Evolutionary conservation across 1,140 invertebrate genomes (phyloP).

Genomic region (Linepithema humile): DNA sequence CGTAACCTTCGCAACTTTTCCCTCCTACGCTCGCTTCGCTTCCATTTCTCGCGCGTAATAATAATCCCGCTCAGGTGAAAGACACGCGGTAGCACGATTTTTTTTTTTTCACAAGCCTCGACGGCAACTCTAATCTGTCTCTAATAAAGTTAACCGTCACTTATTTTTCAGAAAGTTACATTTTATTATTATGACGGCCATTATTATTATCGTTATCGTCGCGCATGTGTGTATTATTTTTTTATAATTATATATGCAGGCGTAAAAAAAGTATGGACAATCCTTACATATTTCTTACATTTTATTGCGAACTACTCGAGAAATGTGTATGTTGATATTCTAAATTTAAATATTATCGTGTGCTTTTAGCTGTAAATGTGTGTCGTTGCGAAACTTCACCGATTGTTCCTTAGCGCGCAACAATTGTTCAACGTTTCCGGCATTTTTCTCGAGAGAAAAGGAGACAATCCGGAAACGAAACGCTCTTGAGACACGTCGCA

Average conservation of each 20-base stretch:
- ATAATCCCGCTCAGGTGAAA: slow-evolving; percentile 37
- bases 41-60: slow-evolving; percentile 24
- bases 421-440: slow-evolving; percentile 5
- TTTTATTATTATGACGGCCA: neutral
- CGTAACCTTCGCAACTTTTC: slow-evolving; percentile 37
- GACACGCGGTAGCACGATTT: neutral
- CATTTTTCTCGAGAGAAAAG: neutral
- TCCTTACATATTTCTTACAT: too few relatives aligned
- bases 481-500: neutral
- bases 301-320: neutral
- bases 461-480: slow-evolving; percentile 11
- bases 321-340: neutral
- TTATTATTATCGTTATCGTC: neutral
- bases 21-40: slow-evolving; percentile 5
- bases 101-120: slow-evolving; percentile 4
- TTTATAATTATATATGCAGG: too few relatives aligned
- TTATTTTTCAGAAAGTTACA: slow-evolving; percentile 21
- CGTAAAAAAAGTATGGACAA: too few relatives aligned
- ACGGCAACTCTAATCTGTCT: neutral
- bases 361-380: neutral
- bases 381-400: too few relatives aligned
- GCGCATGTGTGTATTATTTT: too few relatives aligned
- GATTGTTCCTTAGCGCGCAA: neutral
- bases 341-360: neutral
- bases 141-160: neutral